These are phyloP conservation scores for Lagorchestes hirsutus DNA, from an alignment of 2,797 vertebrate genomes.

Conservation along the genomic window DNA sequence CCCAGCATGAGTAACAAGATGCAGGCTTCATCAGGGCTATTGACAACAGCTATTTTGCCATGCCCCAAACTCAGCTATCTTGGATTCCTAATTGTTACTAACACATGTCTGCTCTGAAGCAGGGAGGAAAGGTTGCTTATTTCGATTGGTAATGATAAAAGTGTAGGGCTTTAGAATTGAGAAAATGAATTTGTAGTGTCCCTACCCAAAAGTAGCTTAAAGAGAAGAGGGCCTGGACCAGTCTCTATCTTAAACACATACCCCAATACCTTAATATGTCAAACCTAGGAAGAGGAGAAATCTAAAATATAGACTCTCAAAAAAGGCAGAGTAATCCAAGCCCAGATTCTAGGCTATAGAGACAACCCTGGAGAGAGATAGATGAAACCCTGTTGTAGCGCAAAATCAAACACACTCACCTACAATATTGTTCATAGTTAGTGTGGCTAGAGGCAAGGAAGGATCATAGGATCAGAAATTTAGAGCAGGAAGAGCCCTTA, in stretches of 20 bases:
- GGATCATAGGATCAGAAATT: background rate
- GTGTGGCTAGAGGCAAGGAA: background rate
- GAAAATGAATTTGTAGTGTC: background rate
- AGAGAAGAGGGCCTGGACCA: background rate
- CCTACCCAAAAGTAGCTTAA: background rate
- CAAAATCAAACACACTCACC: background rate
- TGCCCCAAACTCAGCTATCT: background rate
- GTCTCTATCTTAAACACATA: background rate
- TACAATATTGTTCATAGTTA: background rate
- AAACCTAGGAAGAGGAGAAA: background rate
- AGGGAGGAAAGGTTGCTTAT: background rate
- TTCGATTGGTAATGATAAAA: background rate
- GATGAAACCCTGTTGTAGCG: background rate
- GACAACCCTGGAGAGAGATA: background rate
- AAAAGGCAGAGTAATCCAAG: background rate
- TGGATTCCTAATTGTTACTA: background rate
- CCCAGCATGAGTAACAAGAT: background rate
- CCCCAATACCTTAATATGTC: background rate
- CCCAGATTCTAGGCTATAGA: background rate
- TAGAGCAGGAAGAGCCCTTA: background rate
- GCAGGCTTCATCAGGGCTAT: background rate
- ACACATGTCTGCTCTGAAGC: background rate
- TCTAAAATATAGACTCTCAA: background rate
- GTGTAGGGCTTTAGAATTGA: background rate
- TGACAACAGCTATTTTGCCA: background rate